Evolutionary conservation across 2,113 vertebrate species (phyloP).

Genomic region (Gnathonemus longibarbis): DNA sequence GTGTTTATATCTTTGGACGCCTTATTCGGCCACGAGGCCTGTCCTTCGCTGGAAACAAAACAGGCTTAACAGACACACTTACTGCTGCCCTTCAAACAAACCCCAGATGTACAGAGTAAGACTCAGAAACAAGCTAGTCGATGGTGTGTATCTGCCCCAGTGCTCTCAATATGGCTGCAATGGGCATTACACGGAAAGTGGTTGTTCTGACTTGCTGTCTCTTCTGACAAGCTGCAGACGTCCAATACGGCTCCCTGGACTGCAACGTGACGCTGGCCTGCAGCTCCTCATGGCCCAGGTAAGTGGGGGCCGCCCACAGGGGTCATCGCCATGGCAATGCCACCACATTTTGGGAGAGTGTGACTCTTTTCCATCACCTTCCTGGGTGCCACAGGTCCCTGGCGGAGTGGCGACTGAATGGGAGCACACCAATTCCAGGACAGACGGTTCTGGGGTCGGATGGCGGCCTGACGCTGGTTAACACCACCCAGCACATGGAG

Average conservation of each 20-base stretch:
- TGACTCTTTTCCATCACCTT: slow-evolving; percentile 18
- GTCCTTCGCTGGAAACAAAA: neutral
- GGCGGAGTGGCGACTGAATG: slow-evolving; percentile 57
- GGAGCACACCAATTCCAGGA: slow-evolving; percentile 39
- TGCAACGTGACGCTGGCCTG: slow-evolving; percentile 41
- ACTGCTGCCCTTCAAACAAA: neutral
- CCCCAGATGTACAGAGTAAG: neutral
- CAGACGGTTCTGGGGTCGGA: slow-evolving; percentile 39
- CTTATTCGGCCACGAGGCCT: neutral
- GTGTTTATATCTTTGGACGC: neutral
- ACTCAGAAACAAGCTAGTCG: neutral
- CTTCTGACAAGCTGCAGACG: slow-evolving; percentile 21
- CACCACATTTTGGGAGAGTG: neutral
- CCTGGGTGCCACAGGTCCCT: slow-evolving; percentile 39
- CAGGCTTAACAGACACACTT: neutral
- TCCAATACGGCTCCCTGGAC: slow-evolving; percentile 38
- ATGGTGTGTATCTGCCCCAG: neutral
- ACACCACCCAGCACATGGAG: slow-evolving; percentile 47
- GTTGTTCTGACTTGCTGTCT: neutral
- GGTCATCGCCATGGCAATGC: neutral
- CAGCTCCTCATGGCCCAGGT: slow-evolving; percentile 28
- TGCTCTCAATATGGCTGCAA: neutral
- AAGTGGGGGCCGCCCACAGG: slow-evolving; percentile 8
- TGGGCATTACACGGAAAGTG: neutral
- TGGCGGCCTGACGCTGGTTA: slow-evolving; percentile 51